Base-by-base conservation (phyloP, 2,797 vertebrate species). In the Clarias platycephalus region DNA sequence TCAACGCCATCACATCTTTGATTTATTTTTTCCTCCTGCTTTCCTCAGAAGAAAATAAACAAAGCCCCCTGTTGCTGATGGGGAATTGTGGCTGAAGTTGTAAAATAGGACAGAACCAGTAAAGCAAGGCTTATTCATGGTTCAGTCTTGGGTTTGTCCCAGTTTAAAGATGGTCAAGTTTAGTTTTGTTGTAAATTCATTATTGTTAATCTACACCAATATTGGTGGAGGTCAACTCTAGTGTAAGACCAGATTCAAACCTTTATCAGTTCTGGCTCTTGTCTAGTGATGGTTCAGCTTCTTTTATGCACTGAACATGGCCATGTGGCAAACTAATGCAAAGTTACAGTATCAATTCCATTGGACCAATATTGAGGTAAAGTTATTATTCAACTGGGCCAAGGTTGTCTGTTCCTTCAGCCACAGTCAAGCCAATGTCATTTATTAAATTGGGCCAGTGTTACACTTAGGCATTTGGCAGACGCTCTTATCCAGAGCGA, bases 1-100 rank as follows among this genome's bases (percentile, higher is more conserved):
- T 81, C 40, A 86, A 83, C 7, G 10, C 76, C 77, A 76, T 87
- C 87, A 63, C 85, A 66, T 81, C 44, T 84, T 71, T 84, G 67
- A 63, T 49, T 44, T 5, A 5, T 28, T n/a, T n/a, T 40, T 18
- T 24, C 28, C 26, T 58, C 85, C 86, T 89, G 88, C 88, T 89
- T 82, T 82, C 66, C 62, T 67, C 16, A 26, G 84, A 16, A 88
- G 49, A 13, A 37, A 26, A 82, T 77, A 76, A 86, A 88, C 84
- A 87, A 86, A 82, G 84, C n/a, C 24, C 26, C 66, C 7, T 22
- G 70, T 34, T 81, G 68, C 80, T 71, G 81, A 55, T 20, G 64
- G 82, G 79, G 72, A 71, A 72, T 76, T 57, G 53, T 44, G 31
- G 87, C 89, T 86, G 72, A 26, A 55, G 66, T 71, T 20, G 8